Conservation (phyloP, 2,797 vertebrate species). For the Huso huso region DNA sequence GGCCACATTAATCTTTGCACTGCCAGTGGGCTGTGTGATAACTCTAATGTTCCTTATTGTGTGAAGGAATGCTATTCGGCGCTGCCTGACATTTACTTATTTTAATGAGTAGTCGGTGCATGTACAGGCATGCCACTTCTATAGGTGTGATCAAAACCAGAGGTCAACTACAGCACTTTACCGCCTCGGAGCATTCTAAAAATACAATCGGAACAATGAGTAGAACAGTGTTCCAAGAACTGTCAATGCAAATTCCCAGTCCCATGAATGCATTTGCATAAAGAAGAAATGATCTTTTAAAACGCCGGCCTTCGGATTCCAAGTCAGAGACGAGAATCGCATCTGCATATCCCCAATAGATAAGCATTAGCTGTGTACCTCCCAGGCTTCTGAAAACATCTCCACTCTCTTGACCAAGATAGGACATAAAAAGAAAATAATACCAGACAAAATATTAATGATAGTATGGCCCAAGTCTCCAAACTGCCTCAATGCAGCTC, state of each 20-base stretch:
- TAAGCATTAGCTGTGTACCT: no score
- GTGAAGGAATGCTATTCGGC: neutral
- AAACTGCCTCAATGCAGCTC: no score
- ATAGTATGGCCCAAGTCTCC: no score
- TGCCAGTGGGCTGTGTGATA: neutral
- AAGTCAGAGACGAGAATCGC: no score
- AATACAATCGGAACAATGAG: neutral
- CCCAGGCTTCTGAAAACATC: no score
- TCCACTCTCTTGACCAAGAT: no score
- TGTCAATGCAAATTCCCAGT: neutral
- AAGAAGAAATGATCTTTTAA: neutral
- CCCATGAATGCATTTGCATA: neutral
- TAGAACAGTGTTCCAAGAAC: neutral
- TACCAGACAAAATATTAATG: no score
- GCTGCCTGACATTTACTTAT: neutral
- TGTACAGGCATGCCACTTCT: constrained; percentile 13
- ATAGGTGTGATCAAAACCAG: constrained; percentile 5
- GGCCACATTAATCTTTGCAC: neutral
- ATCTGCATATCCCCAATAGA: no score
- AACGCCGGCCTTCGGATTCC: no score
- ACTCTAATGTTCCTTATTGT: neutral
- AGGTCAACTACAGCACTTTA: constrained; percentile 1
- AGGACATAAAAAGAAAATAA: no score
- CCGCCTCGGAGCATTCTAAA: neutral
- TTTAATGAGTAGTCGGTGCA: constrained; percentile 1